Base-by-base conservation (phyloP, 2,113 vertebrate genomes). In the Mustela nigripes region DNA sequence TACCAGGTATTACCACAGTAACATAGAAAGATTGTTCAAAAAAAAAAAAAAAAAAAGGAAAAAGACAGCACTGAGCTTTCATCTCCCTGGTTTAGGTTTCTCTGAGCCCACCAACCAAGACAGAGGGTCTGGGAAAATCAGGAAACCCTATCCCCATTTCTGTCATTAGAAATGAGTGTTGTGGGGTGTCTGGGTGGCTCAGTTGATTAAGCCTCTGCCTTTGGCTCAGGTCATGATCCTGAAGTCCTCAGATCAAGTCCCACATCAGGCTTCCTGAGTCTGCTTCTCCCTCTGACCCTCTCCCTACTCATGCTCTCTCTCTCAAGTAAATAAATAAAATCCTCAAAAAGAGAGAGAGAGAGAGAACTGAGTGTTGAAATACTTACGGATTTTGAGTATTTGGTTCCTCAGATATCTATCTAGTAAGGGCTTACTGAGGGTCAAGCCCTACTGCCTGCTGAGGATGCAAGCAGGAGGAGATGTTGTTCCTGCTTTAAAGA, bases 1-100 rank as follows among this genome's bases (percentile, higher is more conserved):
- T 76, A 90, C 91, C 95, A 89, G 67, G 78, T 18, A 53, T 98
- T 98, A 92, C 97, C 96, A 96, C 92, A 95, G 98, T 95, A 98
- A 98, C 56, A 0, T 50, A 89, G 67, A 67, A 97, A 97, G 74
- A 95, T 81, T 97, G n/a, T 97, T 98, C 71, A 97, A 21, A 50
- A 86, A 97, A 78, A 95, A 92, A 65, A 90, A 26, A 87, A 90
- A 26, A 87, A 86, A 97, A 78, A 95, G 42, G 42, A 92, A 65
- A 90, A 26, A 87, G 63, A 93, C 42, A 94, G 28, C 92, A 9
- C 6, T 94, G 83, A 95, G 97, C 83, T 92, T 98, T 92, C 11
- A 7, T 92, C 26, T 1, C 94, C 5, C 22, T 21, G 79, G 18
- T 94, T 89, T 73, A 96, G 71, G 26, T 39, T 93, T 71, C 94